phyloP scores from a whole-genome alignment of 2,888 invertebrate species.

The Bedellia somnulentella region DNA sequence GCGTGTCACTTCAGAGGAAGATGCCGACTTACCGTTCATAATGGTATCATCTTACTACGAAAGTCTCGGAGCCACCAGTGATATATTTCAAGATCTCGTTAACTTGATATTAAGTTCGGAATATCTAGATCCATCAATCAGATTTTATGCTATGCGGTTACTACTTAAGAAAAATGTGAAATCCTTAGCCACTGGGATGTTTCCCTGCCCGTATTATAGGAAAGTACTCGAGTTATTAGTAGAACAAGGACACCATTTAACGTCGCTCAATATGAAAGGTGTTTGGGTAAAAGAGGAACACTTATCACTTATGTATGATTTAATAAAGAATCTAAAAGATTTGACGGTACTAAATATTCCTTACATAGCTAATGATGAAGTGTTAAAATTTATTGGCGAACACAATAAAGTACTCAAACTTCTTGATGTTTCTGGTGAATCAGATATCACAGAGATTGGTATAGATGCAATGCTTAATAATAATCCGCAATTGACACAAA shows the following conservation, averaged over 20 bases:
- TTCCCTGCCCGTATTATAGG: conserved; percentile 71
- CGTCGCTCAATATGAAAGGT: conserved; percentile 69
- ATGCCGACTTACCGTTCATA: conserved; percentile 59
- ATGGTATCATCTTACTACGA: conserved; percentile 64
- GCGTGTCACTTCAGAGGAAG: conserved; percentile 62
- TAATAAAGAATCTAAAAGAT: conserved; percentile 62
- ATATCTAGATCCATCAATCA: conserved; percentile 67
- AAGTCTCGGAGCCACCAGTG: conserved; percentile 64
- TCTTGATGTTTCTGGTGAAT: conserved; percentile 71
- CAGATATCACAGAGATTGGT: conserved; percentile 67
- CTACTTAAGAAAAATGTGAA: conserved; percentile 68
- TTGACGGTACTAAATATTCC: conserved; percentile 67
- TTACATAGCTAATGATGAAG: conserved; percentile 70
- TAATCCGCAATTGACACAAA: conserved; percentile 51
- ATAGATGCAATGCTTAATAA: conserved; percentile 60
- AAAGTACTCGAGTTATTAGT: conserved; percentile 68
- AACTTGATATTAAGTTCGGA: conserved; percentile 66
- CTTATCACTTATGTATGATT: conserved; percentile 61
- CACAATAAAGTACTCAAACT: conserved; percentile 59
- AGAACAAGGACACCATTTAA: conserved; percentile 65
- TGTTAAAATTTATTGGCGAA: conserved; percentile 62
- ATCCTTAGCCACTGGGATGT: conserved; percentile 67
- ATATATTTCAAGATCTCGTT: conserved; percentile 69
- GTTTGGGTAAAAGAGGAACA: conserved; percentile 74
- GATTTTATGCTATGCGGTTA: conserved; percentile 67